These are phyloP conservation scores for Ophonus ardosiacus DNA, from an alignment of 2,888 invertebrate species.

Conservation along the genomic window DNA sequence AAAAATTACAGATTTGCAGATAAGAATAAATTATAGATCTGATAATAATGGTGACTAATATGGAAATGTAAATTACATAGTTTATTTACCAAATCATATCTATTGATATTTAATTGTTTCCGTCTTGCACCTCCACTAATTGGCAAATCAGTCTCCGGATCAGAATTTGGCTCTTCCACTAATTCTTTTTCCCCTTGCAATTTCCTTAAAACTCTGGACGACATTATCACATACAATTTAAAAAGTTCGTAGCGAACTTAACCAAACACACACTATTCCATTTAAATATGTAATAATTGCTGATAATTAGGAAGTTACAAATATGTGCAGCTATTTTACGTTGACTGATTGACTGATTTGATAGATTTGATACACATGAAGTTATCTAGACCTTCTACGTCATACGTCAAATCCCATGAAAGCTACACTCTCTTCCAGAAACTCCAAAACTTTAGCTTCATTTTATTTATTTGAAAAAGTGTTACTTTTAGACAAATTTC, in stretches of 20 bases:
- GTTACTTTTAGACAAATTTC: background rate
- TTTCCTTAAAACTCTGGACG: constrained; percentile 82
- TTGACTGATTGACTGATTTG: constrained; percentile 51
- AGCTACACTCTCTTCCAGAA: constrained; percentile 9
- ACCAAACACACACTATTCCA: background rate
- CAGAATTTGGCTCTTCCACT: constrained; percentile 76
- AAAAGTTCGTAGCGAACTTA: constrained; percentile 2
- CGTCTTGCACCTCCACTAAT: constrained; percentile 77
- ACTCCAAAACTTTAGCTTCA: background rate
- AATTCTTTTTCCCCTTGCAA: constrained; percentile 80
- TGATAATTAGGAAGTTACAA: constrained; percentile 53
- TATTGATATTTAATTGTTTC: constrained; percentile 81
- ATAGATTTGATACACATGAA: constrained; percentile 50
- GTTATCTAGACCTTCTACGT: constrained; percentile 49
- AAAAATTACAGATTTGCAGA: constrained; percentile 63
- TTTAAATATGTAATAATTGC: constrained; percentile 27
- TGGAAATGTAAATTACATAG: background rate
- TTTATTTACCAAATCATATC: constrained; percentile 83
- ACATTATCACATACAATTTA: constrained; percentile 75
- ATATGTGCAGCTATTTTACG: constrained; percentile 49
- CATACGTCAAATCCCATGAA: constrained; percentile 10
- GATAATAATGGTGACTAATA: background rate
- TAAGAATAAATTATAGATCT: constrained; percentile 3
- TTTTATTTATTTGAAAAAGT: background rate
- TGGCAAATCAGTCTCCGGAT: constrained; percentile 78